phyloP scores from a whole-genome alignment of 37 sponge, comb jelly and placozoan species.

The Ianthella basta region DNA sequence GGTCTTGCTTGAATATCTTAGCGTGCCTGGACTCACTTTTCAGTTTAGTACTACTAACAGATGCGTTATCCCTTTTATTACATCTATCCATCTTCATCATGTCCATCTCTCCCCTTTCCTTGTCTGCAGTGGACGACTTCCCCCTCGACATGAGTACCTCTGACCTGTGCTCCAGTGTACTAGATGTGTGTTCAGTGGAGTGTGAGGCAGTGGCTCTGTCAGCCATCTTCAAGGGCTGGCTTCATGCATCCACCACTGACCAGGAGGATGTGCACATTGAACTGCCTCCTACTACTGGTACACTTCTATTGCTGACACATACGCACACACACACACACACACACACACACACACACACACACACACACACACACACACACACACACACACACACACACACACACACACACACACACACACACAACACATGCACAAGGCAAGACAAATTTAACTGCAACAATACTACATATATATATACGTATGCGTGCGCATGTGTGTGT shows the following conservation, averaged over 20 bases:
- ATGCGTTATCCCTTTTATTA: neutral
- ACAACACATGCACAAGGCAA: too few relatives aligned
- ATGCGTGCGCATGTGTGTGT: too few relatives aligned
- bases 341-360: too few relatives aligned
- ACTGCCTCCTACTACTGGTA: constrained; percentile 39
- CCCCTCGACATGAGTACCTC: constrained; percentile 6
- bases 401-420: too few relatives aligned
- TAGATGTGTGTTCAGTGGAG: neutral
- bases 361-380: too few relatives aligned
- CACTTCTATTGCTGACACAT: neutral
- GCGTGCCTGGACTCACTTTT: too few relatives aligned
- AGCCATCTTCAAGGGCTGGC: constrained; percentile 68
- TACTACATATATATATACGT: neutral
- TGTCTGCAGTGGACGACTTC: neutral
- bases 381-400: too few relatives aligned
- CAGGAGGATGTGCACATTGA: constrained; percentile 71
- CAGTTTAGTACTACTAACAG: too few relatives aligned
- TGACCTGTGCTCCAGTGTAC: constrained; percentile 2
- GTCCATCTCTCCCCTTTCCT: neutral
- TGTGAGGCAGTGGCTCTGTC: constrained; percentile 2
- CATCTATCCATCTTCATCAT: constrained; percentile 2
- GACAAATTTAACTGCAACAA: too few relatives aligned
- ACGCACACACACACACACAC: too few relatives aligned
- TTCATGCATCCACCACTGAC: constrained; percentile 76
- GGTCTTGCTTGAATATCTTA: too few relatives aligned